Evolutionary conservation across 2,113 vertebrate genomes (phyloP).

Genomic region (Macrotus californicus): DNA sequence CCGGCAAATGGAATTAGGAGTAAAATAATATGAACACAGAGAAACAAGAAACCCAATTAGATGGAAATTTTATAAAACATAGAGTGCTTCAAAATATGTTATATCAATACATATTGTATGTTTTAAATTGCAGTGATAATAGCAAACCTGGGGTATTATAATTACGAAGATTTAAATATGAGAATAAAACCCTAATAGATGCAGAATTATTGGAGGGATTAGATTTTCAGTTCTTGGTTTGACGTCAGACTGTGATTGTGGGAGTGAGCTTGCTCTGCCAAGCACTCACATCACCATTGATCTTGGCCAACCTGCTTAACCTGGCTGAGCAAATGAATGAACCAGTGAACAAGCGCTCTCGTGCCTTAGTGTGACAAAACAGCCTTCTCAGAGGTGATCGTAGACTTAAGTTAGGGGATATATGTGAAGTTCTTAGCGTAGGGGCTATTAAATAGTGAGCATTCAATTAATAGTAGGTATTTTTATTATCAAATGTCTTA

Average conservation of each 20-base stretch:
- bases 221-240: neutral
- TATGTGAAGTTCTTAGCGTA: neutral
- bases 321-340: neutral
- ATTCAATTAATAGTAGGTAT: neutral
- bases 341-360: neutral
- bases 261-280: neutral
- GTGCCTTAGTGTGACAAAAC: neutral
- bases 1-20: neutral
- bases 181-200: neutral
- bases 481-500: neutral
- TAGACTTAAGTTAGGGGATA: neutral
- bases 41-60: neutral
- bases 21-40: neutral
- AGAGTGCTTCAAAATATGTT: neutral
- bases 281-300: neutral
- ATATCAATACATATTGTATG: neutral
- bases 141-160: neutral
- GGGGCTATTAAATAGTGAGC: neutral
- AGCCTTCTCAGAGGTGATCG: neutral
- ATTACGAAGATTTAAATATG: neutral
- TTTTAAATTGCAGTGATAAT: neutral
- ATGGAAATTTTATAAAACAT: neutral
- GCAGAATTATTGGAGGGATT: neutral
- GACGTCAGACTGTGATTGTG: neutral
- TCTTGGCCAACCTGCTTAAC: neutral